A percentile compares a stretch with the other conserved stretches of the same genome.
Conservation (phyloP, 2,888 invertebrate species). For the Linnaemya vulpina region DNA sequence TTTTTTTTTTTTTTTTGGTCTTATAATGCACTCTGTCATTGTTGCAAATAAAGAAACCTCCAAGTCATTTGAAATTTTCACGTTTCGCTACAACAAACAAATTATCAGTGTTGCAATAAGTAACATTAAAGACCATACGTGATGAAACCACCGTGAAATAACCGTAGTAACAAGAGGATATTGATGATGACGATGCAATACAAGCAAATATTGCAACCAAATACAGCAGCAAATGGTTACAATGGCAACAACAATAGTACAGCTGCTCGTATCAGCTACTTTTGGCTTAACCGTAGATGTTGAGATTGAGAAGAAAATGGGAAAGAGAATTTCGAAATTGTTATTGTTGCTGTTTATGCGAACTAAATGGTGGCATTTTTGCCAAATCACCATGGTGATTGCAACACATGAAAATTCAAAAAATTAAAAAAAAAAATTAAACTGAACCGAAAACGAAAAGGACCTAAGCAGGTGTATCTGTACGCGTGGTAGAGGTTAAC, state of each 20-base stretch:
- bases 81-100: constrained; percentile 73
- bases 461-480: background rate
- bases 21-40: constrained; percentile 50
- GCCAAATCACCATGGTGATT: constrained; percentile 59
- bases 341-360: constrained; percentile 39
- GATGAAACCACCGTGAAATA: constrained; percentile 68
- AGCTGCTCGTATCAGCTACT: constrained; percentile 9
- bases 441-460: background rate
- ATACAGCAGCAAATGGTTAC: constrained; percentile 23
- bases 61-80: constrained; percentile 73
- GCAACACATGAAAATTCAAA: constrained; percentile 33
- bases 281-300: constrained; percentile 17
- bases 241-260: background rate
- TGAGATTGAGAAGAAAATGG: constrained; percentile 38
- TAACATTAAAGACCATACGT: constrained; percentile 66
- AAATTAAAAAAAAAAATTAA: background rate
- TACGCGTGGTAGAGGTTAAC: background rate
- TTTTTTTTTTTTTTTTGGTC: constrained; percentile 2
- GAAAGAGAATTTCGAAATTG: constrained; percentile 11
- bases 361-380: constrained; percentile 51
- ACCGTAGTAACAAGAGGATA: constrained; percentile 64
- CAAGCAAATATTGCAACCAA: constrained; percentile 42
- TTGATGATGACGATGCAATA: constrained; percentile 63
- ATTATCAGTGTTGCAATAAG: constrained; percentile 71
- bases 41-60: constrained; percentile 68